Conservation (phyloP, 1,140 invertebrate genomes). For the Drosophila varians region DNA sequence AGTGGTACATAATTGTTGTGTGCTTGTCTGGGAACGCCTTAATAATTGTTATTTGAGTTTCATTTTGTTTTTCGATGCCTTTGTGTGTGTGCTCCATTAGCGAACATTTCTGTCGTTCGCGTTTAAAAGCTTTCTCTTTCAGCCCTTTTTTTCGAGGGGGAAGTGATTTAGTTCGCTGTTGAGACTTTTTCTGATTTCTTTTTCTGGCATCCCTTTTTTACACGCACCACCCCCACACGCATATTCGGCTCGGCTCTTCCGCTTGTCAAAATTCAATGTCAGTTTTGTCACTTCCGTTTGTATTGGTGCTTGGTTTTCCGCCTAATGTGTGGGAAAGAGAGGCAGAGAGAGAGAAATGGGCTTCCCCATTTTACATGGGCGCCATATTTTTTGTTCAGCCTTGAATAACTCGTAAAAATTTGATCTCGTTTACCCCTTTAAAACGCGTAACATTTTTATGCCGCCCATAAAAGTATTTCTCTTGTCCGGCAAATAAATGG, state of each 20-base stretch:
- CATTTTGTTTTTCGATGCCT: slow-evolving; percentile 63
- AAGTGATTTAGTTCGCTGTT: slow-evolving; percentile 1
- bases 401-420: slow-evolving; percentile 49
- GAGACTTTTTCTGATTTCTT: slow-evolving; percentile 19
- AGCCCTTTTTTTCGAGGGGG: slow-evolving; percentile 49
- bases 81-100: slow-evolving; percentile 72
- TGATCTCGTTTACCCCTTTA: slow-evolving; percentile 26
- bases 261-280: slow-evolving; percentile 81
- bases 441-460: slow-evolving; percentile 32
- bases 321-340: background rate
- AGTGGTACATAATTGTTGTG: slow-evolving; percentile 72
- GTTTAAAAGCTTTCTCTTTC: slow-evolving; percentile 75
- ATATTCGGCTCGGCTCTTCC: slow-evolving; percentile 30
- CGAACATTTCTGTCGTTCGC: slow-evolving; percentile 61
- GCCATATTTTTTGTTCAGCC: slow-evolving; percentile 56
- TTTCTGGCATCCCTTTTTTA: background rate
- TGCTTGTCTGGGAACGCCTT: slow-evolving; percentile 83
- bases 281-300: slow-evolving; percentile 47
- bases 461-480: slow-evolving; percentile 37
- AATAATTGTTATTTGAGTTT: slow-evolving; percentile 83
- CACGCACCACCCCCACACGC: slow-evolving; percentile 2
- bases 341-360: slow-evolving; percentile 13
- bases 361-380: slow-evolving; percentile 35
- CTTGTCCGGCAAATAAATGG: slow-evolving; percentile 12
- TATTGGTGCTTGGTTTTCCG: slow-evolving; percentile 22